phyloP scores from a whole-genome alignment of 2,113 vertebrate species.

The Dascyllus trimaculatus region DNA sequence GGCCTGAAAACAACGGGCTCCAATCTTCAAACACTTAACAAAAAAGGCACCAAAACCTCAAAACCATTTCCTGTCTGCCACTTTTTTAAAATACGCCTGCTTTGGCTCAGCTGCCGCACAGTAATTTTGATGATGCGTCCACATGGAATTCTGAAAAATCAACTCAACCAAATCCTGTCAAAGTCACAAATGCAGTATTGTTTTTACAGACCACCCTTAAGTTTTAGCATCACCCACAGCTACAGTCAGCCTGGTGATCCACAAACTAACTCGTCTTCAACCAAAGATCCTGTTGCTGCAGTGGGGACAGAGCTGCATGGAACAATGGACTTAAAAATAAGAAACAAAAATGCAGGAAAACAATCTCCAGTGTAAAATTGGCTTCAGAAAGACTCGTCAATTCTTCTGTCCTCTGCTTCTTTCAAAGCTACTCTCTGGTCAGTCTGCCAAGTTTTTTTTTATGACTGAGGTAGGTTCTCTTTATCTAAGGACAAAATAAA shows the following conservation, averaged over 20 bases:
- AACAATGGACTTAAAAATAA: slow-evolving; percentile 38
- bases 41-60: slow-evolving; percentile 64
- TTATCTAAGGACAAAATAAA: slow-evolving; percentile 77
- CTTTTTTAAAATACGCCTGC: slow-evolving; percentile 39
- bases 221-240: slow-evolving; percentile 12
- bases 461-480: slow-evolving; percentile 88
- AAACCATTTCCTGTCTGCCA: slow-evolving; percentile 27
- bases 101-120: slow-evolving; percentile 53
- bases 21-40: slow-evolving; percentile 36
- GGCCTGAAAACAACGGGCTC: slow-evolving; percentile 36
- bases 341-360: slow-evolving; percentile 47
- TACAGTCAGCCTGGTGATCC: slow-evolving; percentile 12
- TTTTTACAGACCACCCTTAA: slow-evolving; percentile 23
- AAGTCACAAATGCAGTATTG: slow-evolving; percentile 17
- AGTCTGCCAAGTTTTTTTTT: slow-evolving; percentile 75
- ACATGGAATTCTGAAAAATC: slow-evolving; percentile 5
- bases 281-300: slow-evolving; percentile 26
- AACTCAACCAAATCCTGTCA: slow-evolving; percentile 31
- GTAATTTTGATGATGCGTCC: slow-evolving; percentile 21
- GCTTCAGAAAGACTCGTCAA: slow-evolving; percentile 64
- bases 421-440: slow-evolving; percentile 76
- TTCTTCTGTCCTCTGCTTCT: slow-evolving; percentile 47
- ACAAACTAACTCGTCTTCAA: slow-evolving; percentile 15
- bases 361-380: slow-evolving; percentile 81
- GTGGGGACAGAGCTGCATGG: slow-evolving; percentile 54